Evolutionary conservation across 2,888 invertebrate species (phyloP), one percentile per base, ranked within the genome.

Genomic region (Drosophila paranaensis): DNA sequence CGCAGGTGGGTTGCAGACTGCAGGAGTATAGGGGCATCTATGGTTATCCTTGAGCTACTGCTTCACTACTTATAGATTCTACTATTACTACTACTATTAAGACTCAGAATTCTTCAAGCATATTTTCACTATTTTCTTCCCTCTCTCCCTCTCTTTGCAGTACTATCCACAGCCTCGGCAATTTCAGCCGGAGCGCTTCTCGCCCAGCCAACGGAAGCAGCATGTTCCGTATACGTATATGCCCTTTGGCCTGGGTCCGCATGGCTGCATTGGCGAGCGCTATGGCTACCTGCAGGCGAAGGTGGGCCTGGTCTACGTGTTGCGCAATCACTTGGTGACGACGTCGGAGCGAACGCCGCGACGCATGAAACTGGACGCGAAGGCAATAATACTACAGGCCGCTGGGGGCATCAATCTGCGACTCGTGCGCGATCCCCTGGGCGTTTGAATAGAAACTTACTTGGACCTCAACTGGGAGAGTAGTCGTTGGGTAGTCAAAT

Each of bases 201-300:
- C 93, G 0, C 27, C 87, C 6, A 84, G 85, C 48, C 92, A 93
- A 45, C 91, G 91, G 3, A 79, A 88, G n/a, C 79, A 82, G 5
- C 88, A 92, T 39, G 80, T 71, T 4, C 91, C 92, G 2, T 92
- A 91, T 51, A 90, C 92, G 5, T 93, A 92, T 71, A 87, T 93
- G 82, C 93, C 93, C 27, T 93, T 93, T 53, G 93, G 93, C 10
- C 72, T 89, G 45, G 93, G 93, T 33, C 93, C 92, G 11, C 93
- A 92, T 58, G 91, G 87, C 46, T 93, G 93, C 66, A 92, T 93
- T 63, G 93, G 93, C 0, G 93, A 93, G 78, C 91, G 93, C 3
- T 92, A 92, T 64, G 92, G 91, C 0, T 73, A 91, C 48, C 61
- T 93, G 3, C 92, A 93, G 70, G 89, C 91, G 0, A 93, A 93